These are phyloP conservation scores for Aphodius sticticus DNA, from an alignment of 2,888 invertebrate genomes.

Conservation along the genomic window DNA sequence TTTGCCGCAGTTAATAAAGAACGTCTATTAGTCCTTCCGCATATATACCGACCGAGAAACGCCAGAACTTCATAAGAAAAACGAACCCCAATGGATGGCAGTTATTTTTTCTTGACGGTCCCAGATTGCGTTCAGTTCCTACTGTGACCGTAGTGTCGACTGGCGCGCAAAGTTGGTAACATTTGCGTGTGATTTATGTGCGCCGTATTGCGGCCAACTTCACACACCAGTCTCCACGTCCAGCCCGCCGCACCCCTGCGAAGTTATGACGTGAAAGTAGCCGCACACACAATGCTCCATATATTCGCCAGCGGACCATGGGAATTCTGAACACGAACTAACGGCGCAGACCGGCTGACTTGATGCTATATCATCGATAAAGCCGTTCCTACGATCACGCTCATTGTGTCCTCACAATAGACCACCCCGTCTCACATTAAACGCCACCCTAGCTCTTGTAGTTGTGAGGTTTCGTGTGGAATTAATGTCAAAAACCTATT, in stretches of 20 bases:
- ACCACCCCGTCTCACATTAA: too few species aligned
- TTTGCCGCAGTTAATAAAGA: background rate
- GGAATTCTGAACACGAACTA: conserved; percentile 13
- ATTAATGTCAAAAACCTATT: too few species aligned
- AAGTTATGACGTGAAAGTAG: conserved; percentile 26
- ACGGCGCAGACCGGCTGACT: background rate
- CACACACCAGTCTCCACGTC: background rate
- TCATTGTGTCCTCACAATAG: conserved; percentile 8
- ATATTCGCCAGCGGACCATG: background rate
- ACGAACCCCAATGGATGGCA: background rate
- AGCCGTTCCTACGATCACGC: background rate
- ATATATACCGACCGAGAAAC: background rate
- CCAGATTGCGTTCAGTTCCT: background rate
- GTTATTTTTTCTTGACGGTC: background rate
- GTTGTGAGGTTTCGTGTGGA: too few species aligned
- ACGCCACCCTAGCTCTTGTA: too few species aligned
- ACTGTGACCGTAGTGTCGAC: background rate
- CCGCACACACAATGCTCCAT: conserved; percentile 7
- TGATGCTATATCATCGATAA: conserved; percentile 11
- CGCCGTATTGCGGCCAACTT: conserved; percentile 22
- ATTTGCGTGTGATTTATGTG: conserved; percentile 20
- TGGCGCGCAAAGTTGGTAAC: conserved; percentile 22
- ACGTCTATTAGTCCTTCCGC: background rate
- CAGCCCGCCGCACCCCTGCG: background rate
- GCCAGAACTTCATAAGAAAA: background rate